Base-by-base conservation (phyloP, 2,888 invertebrate species). In the Scaptomyza cyrtandrae region DNA sequence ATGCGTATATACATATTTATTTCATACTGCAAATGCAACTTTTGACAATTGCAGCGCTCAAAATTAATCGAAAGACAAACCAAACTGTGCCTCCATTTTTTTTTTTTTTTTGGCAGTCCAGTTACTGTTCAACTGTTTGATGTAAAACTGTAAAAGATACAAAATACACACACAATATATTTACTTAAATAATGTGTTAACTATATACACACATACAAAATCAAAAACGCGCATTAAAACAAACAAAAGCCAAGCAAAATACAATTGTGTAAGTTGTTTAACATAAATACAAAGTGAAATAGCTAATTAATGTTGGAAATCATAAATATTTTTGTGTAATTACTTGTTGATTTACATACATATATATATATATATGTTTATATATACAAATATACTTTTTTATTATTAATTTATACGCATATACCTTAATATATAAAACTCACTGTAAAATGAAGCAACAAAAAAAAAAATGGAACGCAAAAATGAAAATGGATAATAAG, bases 261-360 rank as follows among this genome's bases (percentile, higher is more conserved):
- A 10, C 24, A 37, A 37, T 27, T 37, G 44, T 74, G 59, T 75
- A 78, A 80, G 77, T 84, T 84, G 78, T 86, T 68, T 86, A 80
- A 83, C 77, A 50, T 24, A 24, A 19, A n/a, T 66, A 65, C 58
- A 52, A 66, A 6, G 10, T n/a, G 49, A 78, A 86, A 68, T 83
- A 80, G 86, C 78, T 83, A 83, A 83, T 65, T 86, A 71, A 63
- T 75, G 45, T 79, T 58, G 50, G 63, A 73, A 78, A 67, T 52
- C 73, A 49, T 59, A 43, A 33, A 53, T 19, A 35, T 24, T 19
- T 53, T 62, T 60, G 24, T 75, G 57, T 79, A 75, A 65, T 56
- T 64, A 62, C 48, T 74, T 79, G 75, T 79, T 79, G 54, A 75
- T 46, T 70, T 69, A 48, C 59, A 43, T 29, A 27, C 35, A 37